Conservation (phyloP, 2,888 invertebrate species). For the Lasioglossum vierecki region DNA sequence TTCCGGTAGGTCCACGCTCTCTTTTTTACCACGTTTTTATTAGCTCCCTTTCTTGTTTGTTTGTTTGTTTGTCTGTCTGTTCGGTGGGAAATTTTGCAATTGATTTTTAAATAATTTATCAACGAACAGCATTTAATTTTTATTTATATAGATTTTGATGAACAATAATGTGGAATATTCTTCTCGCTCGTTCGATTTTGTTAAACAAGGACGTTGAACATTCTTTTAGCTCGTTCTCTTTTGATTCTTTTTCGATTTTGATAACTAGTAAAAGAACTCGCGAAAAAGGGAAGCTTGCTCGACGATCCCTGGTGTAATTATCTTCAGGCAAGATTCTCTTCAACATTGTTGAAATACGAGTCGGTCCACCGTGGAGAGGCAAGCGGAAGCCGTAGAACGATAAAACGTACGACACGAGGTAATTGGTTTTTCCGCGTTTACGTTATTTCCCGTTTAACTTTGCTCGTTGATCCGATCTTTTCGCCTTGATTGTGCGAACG, state of each 20-base stretch:
- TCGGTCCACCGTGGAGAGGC: no score
- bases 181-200: no score
- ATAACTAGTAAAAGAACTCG: neutral
- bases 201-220: no score
- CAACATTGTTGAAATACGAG: neutral
- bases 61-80: no score
- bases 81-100: no score
- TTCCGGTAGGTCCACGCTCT: slow-evolving; percentile 68
- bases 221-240: no score
- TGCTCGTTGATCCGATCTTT: slow-evolving; percentile 38
- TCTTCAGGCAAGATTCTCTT: neutral
- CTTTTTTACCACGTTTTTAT: neutral
- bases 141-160: no score
- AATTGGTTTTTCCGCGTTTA: neutral
- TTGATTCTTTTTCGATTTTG: no score
- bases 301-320: neutral
- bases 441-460: neutral
- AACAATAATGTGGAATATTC: no score
- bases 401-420: neutral
- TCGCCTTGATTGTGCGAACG: slow-evolving; percentile 21
- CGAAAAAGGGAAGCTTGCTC: neutral
- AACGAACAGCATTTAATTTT: no score
- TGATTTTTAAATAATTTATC: no score
- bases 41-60: no score
- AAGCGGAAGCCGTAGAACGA: neutral